Percentiles rank a stretch among this genome's conserved stretches.
Evolutionary conservation across 2,797 vertebrate species (phyloP).

Genomic region (Hypotaenidia philippensis): DNA sequence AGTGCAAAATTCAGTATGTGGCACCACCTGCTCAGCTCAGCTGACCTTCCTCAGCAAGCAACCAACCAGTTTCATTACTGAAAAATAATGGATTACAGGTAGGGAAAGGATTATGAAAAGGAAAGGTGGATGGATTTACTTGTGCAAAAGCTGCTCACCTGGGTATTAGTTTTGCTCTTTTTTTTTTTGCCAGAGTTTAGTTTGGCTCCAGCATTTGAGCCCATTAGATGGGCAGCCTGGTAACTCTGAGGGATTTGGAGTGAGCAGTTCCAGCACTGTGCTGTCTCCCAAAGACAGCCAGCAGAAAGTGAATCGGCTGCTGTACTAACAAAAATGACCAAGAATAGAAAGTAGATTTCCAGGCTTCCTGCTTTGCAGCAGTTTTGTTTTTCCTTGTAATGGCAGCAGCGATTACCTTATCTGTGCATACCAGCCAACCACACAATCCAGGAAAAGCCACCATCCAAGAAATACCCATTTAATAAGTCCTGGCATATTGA

Average conservation of each 20-base stretch:
- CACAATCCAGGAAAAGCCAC: slow-evolving; percentile 39
- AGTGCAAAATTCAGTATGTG: not conserved
- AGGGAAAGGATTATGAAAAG: not conserved
- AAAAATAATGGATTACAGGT: slow-evolving; percentile 11
- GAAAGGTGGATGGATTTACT: slow-evolving; percentile 10
- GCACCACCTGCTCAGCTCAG: not conserved
- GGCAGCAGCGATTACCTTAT: slow-evolving; percentile 53
- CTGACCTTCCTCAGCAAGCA: not conserved
- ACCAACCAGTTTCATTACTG: not conserved
- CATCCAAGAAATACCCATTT: slow-evolving; percentile 47
- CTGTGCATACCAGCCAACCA: slow-evolving; percentile 33
- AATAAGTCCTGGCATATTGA: slow-evolving; percentile 22
- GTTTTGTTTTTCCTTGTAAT: slow-evolving; percentile 43
- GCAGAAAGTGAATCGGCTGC: slow-evolving; percentile 13
- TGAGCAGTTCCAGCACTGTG: not conserved
- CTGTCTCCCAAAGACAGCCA: slow-evolving; percentile 15
- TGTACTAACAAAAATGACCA: slow-evolving; percentile 31
- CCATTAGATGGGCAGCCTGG: not conserved
- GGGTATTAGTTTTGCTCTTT: not conserved
- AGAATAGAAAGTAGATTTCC: slow-evolving; percentile 53
- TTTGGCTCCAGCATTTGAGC: not conserved
- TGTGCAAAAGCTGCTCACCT: not conserved
- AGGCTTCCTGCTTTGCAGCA: slow-evolving; percentile 13
- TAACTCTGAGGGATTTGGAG: not conserved
- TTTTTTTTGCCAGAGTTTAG: not conserved